phyloP scores from a whole-genome alignment of 1,140 invertebrate species.

The Euwallacea similis region DNA sequence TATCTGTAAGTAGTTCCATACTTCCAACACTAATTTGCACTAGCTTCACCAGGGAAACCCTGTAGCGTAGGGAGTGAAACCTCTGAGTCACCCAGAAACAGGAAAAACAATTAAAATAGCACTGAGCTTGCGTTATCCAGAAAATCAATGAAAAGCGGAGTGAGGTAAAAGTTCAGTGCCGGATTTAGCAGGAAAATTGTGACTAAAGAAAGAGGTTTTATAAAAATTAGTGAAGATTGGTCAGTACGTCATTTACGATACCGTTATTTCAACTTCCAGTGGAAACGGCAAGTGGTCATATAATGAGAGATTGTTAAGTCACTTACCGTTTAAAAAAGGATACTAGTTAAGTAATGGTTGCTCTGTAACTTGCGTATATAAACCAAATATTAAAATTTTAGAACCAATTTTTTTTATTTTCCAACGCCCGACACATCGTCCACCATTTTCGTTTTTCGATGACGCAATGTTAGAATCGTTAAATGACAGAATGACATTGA shows the following conservation, averaged over 20 bases:
- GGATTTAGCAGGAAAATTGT: constrained; percentile 1
- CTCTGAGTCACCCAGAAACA: constrained; percentile 33
- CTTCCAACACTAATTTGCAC: neutral
- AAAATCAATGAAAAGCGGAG: constrained; percentile 41
- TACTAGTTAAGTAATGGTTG: neutral
- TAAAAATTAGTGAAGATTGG: neutral
- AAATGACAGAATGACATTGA: neutral
- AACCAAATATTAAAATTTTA: neutral
- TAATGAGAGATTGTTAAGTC: neutral
- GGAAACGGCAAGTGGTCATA: constrained; percentile 7
- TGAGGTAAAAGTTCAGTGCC: constrained; percentile 13
- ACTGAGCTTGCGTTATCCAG: constrained; percentile 38
- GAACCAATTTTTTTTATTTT: constrained; percentile 33
- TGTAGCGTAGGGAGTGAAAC: constrained; percentile 22
- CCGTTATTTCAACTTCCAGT: constrained; percentile 32
- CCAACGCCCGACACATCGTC: constrained; percentile 43
- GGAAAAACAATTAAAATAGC: constrained; percentile 35
- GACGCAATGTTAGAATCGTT: constrained; percentile 15
- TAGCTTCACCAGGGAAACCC: neutral
- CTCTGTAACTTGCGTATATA: neutral
- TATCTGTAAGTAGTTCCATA: constrained; percentile 43
- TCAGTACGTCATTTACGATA: constrained; percentile 21
- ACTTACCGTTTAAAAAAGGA: neutral
- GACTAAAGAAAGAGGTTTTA: neutral
- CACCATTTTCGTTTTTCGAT: constrained; percentile 40